Percentiles rank a stretch among this genome's conserved stretches.
phyloP scores from a whole-genome alignment of 2,113 vertebrate species.

The Cynocephalus volans region DNA sequence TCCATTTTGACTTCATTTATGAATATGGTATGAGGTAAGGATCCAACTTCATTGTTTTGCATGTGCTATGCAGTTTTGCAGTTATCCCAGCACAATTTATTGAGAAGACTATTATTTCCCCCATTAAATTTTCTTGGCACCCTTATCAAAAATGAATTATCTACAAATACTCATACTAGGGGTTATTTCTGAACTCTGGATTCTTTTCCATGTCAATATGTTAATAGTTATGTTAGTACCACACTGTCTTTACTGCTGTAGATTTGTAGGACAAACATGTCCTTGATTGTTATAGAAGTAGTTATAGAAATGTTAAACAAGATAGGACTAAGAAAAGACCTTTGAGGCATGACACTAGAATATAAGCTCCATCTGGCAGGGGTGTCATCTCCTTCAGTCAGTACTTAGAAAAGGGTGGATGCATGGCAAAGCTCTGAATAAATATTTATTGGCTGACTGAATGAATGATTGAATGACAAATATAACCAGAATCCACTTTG shows the following conservation, averaged over 20 bases:
- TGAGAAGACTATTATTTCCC: neutral
- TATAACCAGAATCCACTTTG: slow-evolving; percentile 5
- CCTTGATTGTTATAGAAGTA: neutral
- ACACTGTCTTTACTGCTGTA: neutral
- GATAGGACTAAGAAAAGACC: neutral
- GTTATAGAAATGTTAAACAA: neutral
- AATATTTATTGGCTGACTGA: neutral
- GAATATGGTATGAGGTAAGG: neutral
- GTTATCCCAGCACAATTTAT: neutral
- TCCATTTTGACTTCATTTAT: neutral
- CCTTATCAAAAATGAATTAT: slow-evolving; percentile 37
- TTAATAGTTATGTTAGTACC: slow-evolving; percentile 2
- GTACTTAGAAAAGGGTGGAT: neutral
- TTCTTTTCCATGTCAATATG: neutral
- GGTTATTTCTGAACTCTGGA: neutral
- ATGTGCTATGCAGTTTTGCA: neutral
- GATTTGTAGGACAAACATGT: neutral
- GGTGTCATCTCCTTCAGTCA: neutral
- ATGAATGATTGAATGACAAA: neutral
- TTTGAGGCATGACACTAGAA: neutral
- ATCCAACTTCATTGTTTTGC: neutral
- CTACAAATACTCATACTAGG: neutral
- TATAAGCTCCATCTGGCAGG: neutral
- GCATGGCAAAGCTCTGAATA: neutral
- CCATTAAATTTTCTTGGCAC: neutral